Evolutionary conservation across 2,888 invertebrate species (phyloP).

Genomic region (Prosapia bicincta): DNA sequence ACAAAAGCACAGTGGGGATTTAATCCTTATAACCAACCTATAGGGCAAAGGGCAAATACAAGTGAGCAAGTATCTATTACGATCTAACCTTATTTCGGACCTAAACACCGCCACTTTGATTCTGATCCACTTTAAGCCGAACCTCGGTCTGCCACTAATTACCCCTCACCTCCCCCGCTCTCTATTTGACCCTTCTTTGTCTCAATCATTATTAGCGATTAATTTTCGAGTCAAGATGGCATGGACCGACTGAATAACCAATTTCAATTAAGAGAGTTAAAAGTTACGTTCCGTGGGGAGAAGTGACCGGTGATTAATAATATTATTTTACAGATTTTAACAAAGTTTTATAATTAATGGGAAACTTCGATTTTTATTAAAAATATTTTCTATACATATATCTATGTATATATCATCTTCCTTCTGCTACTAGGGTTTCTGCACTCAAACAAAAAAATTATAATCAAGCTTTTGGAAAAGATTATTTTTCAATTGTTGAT

Average conservation of each 20-base stretch:
- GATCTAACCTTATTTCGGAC: slow-evolving; percentile 23
- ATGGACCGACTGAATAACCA: not conserved
- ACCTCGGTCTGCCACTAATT: slow-evolving; percentile 18
- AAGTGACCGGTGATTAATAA: no score
- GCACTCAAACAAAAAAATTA: no score
- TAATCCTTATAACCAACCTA: slow-evolving; percentile 39
- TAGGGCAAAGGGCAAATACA: slow-evolving; percentile 32
- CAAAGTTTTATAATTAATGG: no score
- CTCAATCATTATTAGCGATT: not conserved
- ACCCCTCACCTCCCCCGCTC: slow-evolving; percentile 3
- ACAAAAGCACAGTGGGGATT: no score
- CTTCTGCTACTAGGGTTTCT: no score
- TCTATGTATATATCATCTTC: no score
- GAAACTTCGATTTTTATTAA: no score
- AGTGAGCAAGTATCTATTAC: not conserved
- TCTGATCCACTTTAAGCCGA: slow-evolving; percentile 24
- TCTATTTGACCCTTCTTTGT: not conserved
- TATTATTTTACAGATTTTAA: no score
- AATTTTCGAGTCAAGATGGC: not conserved
- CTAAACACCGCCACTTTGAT: slow-evolving; percentile 23
- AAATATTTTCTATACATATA: no score
- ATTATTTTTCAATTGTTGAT: no score
- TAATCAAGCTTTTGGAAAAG: no score
- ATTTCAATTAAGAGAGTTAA: not conserved
- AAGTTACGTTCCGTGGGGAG: not conserved